A percentile compares a stretch with the other conserved stretches of the same genome.
Conservation (phyloP, 2,113 vertebrate species). For the Rhodinocichla rosea region DNA sequence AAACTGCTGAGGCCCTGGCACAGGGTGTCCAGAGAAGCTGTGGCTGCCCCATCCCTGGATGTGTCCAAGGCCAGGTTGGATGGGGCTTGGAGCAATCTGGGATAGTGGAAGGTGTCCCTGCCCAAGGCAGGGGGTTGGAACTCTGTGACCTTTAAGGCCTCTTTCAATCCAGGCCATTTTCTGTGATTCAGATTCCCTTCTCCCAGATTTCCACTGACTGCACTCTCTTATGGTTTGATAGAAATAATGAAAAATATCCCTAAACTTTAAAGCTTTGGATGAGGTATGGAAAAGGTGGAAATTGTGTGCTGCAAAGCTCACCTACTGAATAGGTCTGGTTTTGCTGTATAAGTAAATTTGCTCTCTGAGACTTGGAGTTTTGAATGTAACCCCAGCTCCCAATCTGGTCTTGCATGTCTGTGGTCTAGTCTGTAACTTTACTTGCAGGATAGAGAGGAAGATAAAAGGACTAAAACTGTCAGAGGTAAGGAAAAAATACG, state of each 20-base stretch:
- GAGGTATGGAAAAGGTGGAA: neutral
- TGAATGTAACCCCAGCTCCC: neutral
- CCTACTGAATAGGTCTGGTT: neutral
- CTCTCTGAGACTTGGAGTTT: neutral
- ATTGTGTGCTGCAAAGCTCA: neutral
- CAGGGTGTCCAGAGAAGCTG: neutral
- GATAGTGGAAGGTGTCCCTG: neutral
- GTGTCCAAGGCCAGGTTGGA: rapidly evolving
- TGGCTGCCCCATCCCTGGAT: neutral
- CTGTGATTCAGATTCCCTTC: neutral
- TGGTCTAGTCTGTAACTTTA: neutral
- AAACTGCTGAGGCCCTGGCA: neutral
- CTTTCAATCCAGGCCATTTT: neutral
- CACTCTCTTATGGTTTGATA: neutral
- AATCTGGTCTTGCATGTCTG: neutral
- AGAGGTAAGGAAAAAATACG: neutral
- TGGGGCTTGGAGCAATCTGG: neutral
- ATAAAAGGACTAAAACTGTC: neutral
- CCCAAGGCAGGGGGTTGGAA: neutral
- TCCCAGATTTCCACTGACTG: neutral
- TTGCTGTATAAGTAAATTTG: neutral
- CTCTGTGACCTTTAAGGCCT: neutral
- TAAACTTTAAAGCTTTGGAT: neutral
- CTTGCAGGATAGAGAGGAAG: neutral
- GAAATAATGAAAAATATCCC: neutral